These are phyloP conservation scores for Chroicocephalus ridibundus DNA, from an alignment of 2,113 vertebrate genomes.

Conservation along the genomic window DNA sequence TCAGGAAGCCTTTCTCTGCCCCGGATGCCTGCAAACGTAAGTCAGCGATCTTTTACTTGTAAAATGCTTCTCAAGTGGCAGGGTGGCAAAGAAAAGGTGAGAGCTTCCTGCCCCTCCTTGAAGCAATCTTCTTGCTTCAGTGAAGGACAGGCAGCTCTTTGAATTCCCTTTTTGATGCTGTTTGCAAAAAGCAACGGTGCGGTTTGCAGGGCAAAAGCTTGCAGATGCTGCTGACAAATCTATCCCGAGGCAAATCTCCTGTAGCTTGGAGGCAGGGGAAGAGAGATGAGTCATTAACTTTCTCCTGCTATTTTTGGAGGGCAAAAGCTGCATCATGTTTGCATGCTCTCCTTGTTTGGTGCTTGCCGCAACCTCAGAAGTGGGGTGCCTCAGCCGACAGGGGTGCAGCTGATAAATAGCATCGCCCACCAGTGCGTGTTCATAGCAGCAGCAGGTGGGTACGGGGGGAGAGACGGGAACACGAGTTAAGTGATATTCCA, in stretches of 20 bases:
- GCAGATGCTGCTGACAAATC: neutral
- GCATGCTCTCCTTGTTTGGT: slow-evolving; percentile 3
- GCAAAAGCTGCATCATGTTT: slow-evolving; percentile 2
- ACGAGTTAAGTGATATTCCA: neutral
- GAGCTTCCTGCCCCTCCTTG: neutral
- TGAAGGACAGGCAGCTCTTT: neutral
- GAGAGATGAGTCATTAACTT: neutral
- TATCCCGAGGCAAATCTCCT: neutral
- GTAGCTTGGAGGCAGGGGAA: neutral
- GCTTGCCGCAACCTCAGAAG: neutral
- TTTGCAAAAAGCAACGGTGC: neutral
- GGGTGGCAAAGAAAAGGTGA: neutral
- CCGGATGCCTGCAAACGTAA: slow-evolving; percentile 91
- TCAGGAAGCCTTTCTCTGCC: slow-evolving; percentile 77
- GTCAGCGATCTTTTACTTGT: neutral
- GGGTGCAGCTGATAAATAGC: neutral
- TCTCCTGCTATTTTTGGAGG: slow-evolving; percentile 29
- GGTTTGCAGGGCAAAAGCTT: neutral
- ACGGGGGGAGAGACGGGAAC: neutral
- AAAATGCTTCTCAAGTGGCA: neutral
- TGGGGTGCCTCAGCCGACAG: neutral
- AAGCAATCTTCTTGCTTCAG: neutral
- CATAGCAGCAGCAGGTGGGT: neutral
- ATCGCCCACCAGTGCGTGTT: neutral
- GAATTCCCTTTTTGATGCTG: neutral